Conservation (phyloP, 1,140 invertebrate species). For the Venustaconcha ellipsiformis region DNA sequence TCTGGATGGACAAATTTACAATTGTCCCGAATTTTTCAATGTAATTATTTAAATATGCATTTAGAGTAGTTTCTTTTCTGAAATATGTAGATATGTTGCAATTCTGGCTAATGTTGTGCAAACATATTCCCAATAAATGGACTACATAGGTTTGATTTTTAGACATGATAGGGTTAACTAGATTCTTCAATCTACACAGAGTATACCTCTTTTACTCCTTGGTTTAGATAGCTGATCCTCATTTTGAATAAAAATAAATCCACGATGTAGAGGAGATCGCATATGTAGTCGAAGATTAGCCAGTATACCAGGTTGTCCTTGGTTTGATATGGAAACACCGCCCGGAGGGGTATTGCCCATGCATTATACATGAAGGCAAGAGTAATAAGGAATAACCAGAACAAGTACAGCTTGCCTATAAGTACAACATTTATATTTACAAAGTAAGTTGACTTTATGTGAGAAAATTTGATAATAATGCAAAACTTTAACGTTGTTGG, state of each 20-base stretch:
- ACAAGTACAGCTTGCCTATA: constrained; percentile 75
- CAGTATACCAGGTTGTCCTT: constrained; percentile 72
- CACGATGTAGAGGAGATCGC: constrained; percentile 86
- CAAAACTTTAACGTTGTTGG: too few species aligned
- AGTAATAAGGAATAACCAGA: constrained; percentile 86
- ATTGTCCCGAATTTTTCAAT: too few species aligned
- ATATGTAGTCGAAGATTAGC: constrained; percentile 83
- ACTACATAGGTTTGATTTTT: too few species aligned
- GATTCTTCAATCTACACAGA: not conserved
- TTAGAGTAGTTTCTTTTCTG: too few species aligned
- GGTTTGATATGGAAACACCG: constrained; percentile 76
- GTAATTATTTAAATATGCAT: too few species aligned
- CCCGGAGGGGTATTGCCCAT: constrained; percentile 85
- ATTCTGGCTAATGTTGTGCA: too few species aligned
- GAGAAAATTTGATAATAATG: not conserved
- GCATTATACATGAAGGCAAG: constrained; percentile 89
- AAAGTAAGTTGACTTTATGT: not conserved
- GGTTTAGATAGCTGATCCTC: constrained; percentile 69
- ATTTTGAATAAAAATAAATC: constrained; percentile 88
- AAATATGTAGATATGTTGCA: too few species aligned
- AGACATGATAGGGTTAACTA: too few species aligned
- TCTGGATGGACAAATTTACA: too few species aligned
- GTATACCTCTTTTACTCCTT: constrained; percentile 64
- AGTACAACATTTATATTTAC: constrained; percentile 2
- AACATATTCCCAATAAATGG: too few species aligned